A percentile compares a stretch with the other conserved stretches of the same genome.
Evolutionary conservation across 1,140 invertebrate species (phyloP).

Genomic region (Papilio helenus): DNA sequence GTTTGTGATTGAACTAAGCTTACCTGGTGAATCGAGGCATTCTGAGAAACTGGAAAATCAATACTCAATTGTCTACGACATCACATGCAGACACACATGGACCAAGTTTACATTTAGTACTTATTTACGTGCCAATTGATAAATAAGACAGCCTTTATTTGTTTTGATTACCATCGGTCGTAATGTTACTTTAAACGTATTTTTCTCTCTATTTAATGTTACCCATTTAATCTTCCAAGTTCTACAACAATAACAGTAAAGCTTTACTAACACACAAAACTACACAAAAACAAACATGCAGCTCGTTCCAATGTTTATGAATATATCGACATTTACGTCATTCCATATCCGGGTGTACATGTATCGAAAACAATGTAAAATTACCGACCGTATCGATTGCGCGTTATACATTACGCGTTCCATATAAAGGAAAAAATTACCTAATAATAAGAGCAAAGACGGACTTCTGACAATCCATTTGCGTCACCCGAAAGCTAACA

Average conservation of each 20-base stretch:
- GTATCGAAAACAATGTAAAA: constrained; percentile 4
- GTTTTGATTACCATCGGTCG: background rate
- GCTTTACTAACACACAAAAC: constrained; percentile 11
- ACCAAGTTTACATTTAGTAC: background rate
- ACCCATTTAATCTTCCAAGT: background rate
- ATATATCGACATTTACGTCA: constrained; percentile 16
- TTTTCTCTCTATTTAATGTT: background rate
- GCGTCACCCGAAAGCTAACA: constrained; percentile 26
- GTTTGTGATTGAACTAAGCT: background rate
- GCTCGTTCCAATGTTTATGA: constrained; percentile 1
- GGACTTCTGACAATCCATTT: background rate
- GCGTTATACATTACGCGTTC: constrained; percentile 3
- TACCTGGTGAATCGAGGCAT: background rate
- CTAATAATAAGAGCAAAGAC: background rate
- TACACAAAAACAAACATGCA: constrained; percentile 29
- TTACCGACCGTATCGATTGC: background rate
- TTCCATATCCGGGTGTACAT: constrained; percentile 9
- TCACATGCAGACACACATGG: background rate
- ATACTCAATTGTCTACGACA: background rate
- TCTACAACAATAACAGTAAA: constrained; percentile 11
- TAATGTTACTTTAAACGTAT: background rate
- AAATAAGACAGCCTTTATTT: background rate
- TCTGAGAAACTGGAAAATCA: background rate
- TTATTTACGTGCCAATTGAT: background rate
- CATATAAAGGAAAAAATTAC: constrained; percentile 17